Percentiles rank a stretch among this genome's conserved stretches.
phyloP scores from a whole-genome alignment of 1,140 invertebrate genomes.

The Trichonephila clavata region DNA sequence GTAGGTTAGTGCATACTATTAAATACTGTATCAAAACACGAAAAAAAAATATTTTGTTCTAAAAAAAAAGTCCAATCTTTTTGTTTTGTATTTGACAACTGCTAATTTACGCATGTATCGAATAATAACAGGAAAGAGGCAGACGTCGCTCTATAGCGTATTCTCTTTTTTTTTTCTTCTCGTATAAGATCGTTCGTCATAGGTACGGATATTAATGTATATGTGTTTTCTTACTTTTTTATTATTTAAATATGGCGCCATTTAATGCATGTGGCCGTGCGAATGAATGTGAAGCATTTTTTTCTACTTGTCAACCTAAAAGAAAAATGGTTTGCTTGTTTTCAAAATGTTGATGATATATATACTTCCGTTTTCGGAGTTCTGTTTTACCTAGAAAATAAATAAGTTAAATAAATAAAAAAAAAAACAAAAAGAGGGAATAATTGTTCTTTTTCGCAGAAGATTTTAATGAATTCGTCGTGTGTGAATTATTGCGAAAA shows the following conservation, averaged over 20 bases:
- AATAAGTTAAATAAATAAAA: neutral
- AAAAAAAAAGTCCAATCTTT: neutral
- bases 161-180: neutral
- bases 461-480: too few species aligned
- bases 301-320: neutral
- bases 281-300: neutral
- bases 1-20: neutral
- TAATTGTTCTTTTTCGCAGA: too few species aligned
- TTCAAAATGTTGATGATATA: neutral
- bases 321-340: constrained; percentile 1
- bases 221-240: neutral
- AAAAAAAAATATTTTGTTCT: neutral
- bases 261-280: neutral
- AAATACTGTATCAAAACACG: constrained; percentile 2
- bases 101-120: neutral
- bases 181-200: neutral
- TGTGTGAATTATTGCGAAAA: too few species aligned
- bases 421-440: too few species aligned
- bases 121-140: constrained; percentile 10
- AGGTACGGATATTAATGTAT: neutral
- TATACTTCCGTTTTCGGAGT: neutral
- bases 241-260: neutral
- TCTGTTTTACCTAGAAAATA: neutral
- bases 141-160: neutral
- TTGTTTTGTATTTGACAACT: constrained; percentile 7